Evolutionary conservation across 2,888 invertebrate species (phyloP), one percentile per base, ranked within the genome.

Genomic region (Criorhina ranunculi): DNA sequence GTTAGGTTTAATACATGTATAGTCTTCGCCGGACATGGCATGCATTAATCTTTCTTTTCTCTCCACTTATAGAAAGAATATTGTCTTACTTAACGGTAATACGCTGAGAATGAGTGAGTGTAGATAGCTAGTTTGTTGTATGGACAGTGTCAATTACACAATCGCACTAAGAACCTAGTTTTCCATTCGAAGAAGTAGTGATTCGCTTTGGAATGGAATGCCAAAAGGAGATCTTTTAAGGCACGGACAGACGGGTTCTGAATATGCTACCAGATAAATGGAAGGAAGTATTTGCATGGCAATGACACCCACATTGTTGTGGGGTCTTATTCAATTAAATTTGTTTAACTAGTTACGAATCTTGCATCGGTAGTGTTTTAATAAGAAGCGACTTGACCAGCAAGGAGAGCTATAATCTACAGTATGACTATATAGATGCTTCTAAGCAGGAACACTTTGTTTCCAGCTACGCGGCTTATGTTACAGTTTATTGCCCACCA

Each of bases 1-100:
- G 69, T 55, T 69, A 69, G 69, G 55, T 9, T 31, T 69, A 55
- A 64, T 44, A 66, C 44, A 9, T 35, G 17, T 33, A 19, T 55
- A 33, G 42, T 51, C 19, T n/a, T 29, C 33, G 12, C 59, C 31
- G 83, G 66, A 67, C 73, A 78, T 73, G 72, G 67, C 42, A 31
- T 78, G 78, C 67, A 78, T 69, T 69, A 78, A 83, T 83, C 66
- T 73, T 62, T 78, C 33, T 77, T 72, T 67, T 73, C 62, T 82
- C 59, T 64, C 44, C 64, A 66, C 53, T 82, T 70, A n/a, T 57
- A 15, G 44, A 57, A 55, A 19, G 53, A 67, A 69, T 69, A 69
- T 55, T 55, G 55, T 55, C 33, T 55, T 69, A 55, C 19, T 55
- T 69, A 69, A 69, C 69, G 69, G 69, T 69, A 55, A 19, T 42